Evolutionary conservation across 2,113 vertebrate genomes (phyloP).

Genomic region (Heliornis fulica): DNA sequence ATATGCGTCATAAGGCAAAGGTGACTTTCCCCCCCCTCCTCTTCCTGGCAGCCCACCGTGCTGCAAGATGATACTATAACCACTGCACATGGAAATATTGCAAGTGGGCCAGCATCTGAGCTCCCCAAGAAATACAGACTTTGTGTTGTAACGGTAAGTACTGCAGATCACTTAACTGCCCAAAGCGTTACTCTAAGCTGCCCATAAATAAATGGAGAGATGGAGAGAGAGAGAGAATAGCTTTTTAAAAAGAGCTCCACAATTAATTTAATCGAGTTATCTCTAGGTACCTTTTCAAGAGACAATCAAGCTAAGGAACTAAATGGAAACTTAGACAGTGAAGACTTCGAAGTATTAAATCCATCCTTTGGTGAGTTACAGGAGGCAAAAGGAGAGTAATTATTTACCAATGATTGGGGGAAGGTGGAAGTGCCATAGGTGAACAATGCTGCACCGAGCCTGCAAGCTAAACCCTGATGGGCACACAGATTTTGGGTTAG

Average conservation of each 20-base stretch:
- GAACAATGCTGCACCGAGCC: neutral
- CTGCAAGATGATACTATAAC: constrained; percentile 9
- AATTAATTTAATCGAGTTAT: constrained; percentile 65
- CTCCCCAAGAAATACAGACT: neutral
- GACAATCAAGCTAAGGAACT: constrained; percentile 37
- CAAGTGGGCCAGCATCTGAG: neutral
- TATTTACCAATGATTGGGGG: neutral
- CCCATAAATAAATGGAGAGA: constrained; percentile 56
- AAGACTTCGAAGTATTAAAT: constrained; percentile 44
- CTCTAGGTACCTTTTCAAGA: constrained; percentile 38
- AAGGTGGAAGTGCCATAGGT: neutral
- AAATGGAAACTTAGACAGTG: constrained; percentile 28
- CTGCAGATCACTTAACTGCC: constrained; percentile 44
- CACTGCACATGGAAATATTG: neutral
- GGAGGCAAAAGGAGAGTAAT: neutral
- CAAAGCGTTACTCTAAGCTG: constrained; percentile 25
- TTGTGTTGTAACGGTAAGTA: neutral
- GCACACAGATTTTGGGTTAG: neutral
- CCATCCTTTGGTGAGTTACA: neutral
- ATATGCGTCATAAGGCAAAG: constrained; percentile 34
- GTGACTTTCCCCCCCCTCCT: constrained; percentile 27
- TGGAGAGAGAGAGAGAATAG: neutral
- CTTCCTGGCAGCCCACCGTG: constrained; percentile 1
- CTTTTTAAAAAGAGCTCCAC: constrained; percentile 22
- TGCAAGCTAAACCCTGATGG: neutral